A percentile compares a stretch with the other conserved stretches of the same genome.
Conservation (phyloP, 2,888 invertebrate species). For the Hydrotaea diabolus region DNA sequence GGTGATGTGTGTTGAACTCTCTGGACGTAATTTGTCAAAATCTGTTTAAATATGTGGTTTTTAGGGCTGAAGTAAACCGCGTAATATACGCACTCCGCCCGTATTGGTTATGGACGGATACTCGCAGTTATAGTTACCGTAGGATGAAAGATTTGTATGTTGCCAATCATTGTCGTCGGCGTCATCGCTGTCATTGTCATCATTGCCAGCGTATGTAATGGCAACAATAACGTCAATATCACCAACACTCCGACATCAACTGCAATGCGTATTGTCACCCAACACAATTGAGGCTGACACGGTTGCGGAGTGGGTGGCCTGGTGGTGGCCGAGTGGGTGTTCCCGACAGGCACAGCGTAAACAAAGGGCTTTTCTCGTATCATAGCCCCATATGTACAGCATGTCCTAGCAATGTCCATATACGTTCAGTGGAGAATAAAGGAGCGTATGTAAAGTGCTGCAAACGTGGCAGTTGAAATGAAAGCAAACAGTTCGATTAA, state of each 20-base stretch:
- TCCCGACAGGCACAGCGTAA: background rate
- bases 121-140: background rate
- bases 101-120: slow-evolving; percentile 19
- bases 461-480: background rate
- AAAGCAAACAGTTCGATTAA: background rate
- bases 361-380: slow-evolving; percentile 30
- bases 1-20: no score
- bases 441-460: slow-evolving; percentile 9
- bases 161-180: slow-evolving; percentile 26
- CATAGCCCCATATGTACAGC: background rate
- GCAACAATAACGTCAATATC: slow-evolving; percentile 48
- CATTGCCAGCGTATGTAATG: slow-evolving; percentile 29
- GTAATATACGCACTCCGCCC: background rate
- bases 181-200: slow-evolving; percentile 7
- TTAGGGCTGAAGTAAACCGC: slow-evolving; percentile 40
- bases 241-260: slow-evolving; percentile 31
- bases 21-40: no score
- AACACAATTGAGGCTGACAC: slow-evolving; percentile 17
- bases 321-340: slow-evolving; percentile 11
- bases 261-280: slow-evolving; percentile 57
- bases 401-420: slow-evolving; percentile 23
- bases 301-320: background rate
- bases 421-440: slow-evolving; percentile 1
- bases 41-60: no score
- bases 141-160: background rate